These are phyloP conservation scores for Calyptomena viridis DNA, from an alignment of 2,113 vertebrate genomes.

Conservation along the genomic window DNA sequence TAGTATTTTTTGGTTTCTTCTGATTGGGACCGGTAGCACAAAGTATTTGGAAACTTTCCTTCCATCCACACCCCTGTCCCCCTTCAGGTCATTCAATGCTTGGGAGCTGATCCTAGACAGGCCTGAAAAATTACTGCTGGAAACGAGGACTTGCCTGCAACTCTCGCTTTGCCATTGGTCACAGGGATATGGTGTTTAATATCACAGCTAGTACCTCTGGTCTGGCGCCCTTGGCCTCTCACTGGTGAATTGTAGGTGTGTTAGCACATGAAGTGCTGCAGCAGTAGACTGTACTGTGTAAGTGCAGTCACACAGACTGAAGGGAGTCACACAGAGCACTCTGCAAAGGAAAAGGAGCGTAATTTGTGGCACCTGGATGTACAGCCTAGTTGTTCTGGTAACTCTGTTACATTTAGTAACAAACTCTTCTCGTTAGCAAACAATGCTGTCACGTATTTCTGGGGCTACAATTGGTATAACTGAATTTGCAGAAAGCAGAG, in stretches of 20 bases:
- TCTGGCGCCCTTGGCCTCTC: background rate
- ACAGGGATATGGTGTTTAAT: background rate
- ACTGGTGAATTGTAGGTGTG: background rate
- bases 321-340: fast-evolving
- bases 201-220: fast-evolving
- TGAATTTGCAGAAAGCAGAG: background rate
- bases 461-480: background rate
- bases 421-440: background rate
- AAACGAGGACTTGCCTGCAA: background rate
- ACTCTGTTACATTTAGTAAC: background rate
- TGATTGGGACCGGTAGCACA: background rate
- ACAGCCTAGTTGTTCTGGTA: background rate
- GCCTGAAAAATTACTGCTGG: background rate
- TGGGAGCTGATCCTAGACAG: background rate
- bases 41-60: background rate
- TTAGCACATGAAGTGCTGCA: background rate
- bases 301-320: no score
- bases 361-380: background rate
- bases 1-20: background rate
- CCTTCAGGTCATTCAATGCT: background rate
- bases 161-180: fast-evolving
- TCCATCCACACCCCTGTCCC: fast-evolving
- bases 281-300: background rate
- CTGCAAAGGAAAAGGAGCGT: background rate
- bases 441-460: background rate